Percentiles rank a stretch among this genome's conserved stretches.
These are phyloP conservation scores for Tetranychus piercei DNA, from an alignment of 2,888 invertebrate species.

Conservation along the genomic window DNA sequence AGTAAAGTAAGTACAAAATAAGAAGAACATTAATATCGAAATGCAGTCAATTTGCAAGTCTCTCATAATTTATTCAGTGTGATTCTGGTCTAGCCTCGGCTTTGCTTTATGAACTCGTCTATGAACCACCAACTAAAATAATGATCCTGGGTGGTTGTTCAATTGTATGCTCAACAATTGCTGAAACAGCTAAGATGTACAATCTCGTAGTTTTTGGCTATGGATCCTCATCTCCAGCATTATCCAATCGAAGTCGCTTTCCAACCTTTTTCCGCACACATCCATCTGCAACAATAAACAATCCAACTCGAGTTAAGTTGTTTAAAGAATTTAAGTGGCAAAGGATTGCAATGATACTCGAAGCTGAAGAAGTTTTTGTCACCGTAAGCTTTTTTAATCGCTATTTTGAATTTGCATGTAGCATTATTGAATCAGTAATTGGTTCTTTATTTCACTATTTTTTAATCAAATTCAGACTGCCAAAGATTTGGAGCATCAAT, in stretches of 20 bases:
- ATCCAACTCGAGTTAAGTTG: constrained; percentile 84
- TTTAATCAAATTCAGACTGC: too few relatives aligned
- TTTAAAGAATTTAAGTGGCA: constrained; percentile 97
- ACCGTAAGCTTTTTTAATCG: constrained; percentile 44
- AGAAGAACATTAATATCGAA: too few relatives aligned
- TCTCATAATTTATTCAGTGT: constrained; percentile 48
- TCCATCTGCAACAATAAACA: constrained; percentile 96
- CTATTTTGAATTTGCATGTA: too few relatives aligned
- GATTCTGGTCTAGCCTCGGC: constrained; percentile 94
- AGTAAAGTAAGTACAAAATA: constrained; percentile 53
- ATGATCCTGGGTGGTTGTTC: constrained; percentile 90
- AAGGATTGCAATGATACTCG: constrained; percentile 85
- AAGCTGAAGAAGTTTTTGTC: constrained; percentile 93
- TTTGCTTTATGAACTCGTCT: constrained; percentile 93
- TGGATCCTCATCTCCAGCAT: constrained; percentile 92
- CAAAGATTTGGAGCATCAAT: too few relatives aligned
- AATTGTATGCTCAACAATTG: constrained; percentile 94
- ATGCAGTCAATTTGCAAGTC: too few relatives aligned
- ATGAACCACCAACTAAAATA: constrained; percentile 81
- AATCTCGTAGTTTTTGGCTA: constrained; percentile 96
- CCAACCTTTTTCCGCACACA: constrained; percentile 96
- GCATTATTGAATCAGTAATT: too few relatives aligned
- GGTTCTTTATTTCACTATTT: too few relatives aligned
- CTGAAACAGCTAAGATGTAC: constrained; percentile 99
- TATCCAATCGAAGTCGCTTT: constrained; percentile 88